Base-by-base conservation (phyloP, 1,140 invertebrate species). In the Episyrphus balteatus region DNA sequence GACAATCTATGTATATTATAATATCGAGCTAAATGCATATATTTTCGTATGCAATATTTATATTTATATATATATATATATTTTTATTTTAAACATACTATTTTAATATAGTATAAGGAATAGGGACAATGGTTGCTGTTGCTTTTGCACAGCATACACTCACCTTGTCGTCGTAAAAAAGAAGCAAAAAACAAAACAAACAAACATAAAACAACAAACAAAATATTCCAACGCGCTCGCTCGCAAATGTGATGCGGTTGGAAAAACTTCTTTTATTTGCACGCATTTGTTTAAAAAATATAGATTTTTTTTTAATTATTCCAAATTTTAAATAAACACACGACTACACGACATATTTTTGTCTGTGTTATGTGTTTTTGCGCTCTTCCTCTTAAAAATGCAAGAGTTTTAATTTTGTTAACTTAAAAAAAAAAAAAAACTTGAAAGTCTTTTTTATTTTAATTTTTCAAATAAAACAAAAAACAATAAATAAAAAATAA, bases 81-180 rank as follows among this genome's bases (percentile, higher is more conserved):
- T 59, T 57, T 55, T 49, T 61, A 61, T 51, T 55, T 43, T 55
- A 37, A 13, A 41, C 19, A 55, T 61, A 61, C 59, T 61, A 61
- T 61, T 61, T 61, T 61, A 55, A 61, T 61, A 61, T 59, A 61
- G 61, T 61, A 61, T 61, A 61, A 61, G 59, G 59, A 53, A 59
- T 61, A 57, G 21, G 21, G 3, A 26, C 21, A 8, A n/a, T 14
- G n/a, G 17, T 18, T 15, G 8, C 34, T n/a, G 44, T 45, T 45
- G 43, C 43, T 45, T 18, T 36, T 32, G 32, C 34, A 45, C 33
- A 45, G 37, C 17, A 37, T 10, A 14, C 3, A 37, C 11, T 3
- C 11, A 37, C 36, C 15, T 37, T n/a, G 36, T 52, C 50, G 48
- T 61, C 56, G 52, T 58, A 55, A 19, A 41, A 21, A 17, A 13